A percentile compares a stretch with the other conserved stretches of the same genome.
These are phyloP conservation scores for Coracopsis vasa DNA, from an alignment of 2,113 vertebrate species.

Conservation along the genomic window DNA sequence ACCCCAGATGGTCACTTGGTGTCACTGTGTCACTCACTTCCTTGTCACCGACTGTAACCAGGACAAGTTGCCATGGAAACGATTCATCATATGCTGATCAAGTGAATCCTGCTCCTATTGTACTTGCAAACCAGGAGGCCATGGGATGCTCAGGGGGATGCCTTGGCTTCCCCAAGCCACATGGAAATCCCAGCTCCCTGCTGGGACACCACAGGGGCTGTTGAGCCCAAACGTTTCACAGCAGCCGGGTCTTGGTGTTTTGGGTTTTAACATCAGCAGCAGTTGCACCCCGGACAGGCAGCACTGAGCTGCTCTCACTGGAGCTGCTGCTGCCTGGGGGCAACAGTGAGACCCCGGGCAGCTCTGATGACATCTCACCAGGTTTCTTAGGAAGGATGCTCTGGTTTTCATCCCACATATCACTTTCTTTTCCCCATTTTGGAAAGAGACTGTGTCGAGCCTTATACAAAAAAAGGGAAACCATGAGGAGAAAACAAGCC, in stretches of 20 bases:
- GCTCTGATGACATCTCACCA: background rate
- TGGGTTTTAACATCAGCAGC: background rate
- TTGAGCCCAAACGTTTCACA: accelerated
- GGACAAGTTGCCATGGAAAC: background rate
- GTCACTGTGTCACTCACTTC: background rate
- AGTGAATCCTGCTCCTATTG: background rate
- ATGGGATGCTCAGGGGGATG: accelerated
- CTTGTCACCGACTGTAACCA: background rate
- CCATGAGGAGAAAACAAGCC: background rate
- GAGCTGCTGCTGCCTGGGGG: background rate
- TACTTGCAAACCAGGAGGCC: background rate
- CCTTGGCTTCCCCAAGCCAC: background rate
- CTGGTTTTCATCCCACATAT: background rate
- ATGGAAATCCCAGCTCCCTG: background rate
- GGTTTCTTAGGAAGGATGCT: background rate
- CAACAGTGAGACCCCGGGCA: background rate
- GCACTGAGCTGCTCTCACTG: background rate
- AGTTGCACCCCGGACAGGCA: accelerated
- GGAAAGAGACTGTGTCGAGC: background rate
- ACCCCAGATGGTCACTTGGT: background rate
- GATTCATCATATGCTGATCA: background rate
- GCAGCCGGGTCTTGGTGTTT: background rate
- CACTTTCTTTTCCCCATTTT: background rate
- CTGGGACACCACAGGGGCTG: accelerated
- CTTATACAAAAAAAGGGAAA: background rate